phyloP scores from a whole-genome alignment of 1,140 invertebrate genomes.

The Apis florea region DNA sequence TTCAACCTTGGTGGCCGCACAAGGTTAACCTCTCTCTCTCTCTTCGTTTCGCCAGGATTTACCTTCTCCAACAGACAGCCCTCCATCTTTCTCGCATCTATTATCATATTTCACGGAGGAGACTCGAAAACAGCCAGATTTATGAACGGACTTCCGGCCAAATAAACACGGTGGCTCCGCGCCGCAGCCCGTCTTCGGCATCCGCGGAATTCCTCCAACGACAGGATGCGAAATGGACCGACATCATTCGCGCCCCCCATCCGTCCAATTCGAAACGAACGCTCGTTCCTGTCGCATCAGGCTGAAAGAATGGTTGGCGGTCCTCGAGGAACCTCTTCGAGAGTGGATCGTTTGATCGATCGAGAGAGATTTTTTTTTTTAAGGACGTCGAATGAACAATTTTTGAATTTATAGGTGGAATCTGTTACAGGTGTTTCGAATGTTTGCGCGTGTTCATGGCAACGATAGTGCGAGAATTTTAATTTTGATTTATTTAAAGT shows the following conservation, averaged over 20 bases:
- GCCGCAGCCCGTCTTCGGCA: slow-evolving; percentile 55
- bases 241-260: slow-evolving; percentile 38
- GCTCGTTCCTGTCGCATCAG: slow-evolving; percentile 37
- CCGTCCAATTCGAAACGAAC: slow-evolving; percentile 38
- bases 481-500: too few species aligned
- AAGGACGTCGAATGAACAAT: too few species aligned
- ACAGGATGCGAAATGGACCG: slow-evolving; percentile 70
- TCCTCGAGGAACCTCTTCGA: background rate
- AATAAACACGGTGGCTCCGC: slow-evolving; percentile 66
- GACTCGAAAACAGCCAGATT: slow-evolving; percentile 75
- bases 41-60: slow-evolving; percentile 60
- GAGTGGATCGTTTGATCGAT: background rate
- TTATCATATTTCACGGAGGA: slow-evolving; percentile 73
- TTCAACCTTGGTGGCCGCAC: slow-evolving; percentile 34
- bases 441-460: too few species aligned
- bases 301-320: slow-evolving; percentile 8
- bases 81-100: slow-evolving; percentile 69
- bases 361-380: background rate
- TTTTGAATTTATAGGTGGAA: too few species aligned
- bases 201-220: slow-evolving; percentile 59
- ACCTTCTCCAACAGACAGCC: slow-evolving; percentile 55
- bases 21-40: slow-evolving; percentile 40
- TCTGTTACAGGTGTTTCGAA: too few species aligned
- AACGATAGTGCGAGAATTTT: too few species aligned
- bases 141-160: slow-evolving; percentile 74